Percentiles rank a stretch among this genome's conserved stretches.
Conservation (phyloP, 2,797 vertebrate genomes). For the Cetoscarus ocellatus region DNA sequence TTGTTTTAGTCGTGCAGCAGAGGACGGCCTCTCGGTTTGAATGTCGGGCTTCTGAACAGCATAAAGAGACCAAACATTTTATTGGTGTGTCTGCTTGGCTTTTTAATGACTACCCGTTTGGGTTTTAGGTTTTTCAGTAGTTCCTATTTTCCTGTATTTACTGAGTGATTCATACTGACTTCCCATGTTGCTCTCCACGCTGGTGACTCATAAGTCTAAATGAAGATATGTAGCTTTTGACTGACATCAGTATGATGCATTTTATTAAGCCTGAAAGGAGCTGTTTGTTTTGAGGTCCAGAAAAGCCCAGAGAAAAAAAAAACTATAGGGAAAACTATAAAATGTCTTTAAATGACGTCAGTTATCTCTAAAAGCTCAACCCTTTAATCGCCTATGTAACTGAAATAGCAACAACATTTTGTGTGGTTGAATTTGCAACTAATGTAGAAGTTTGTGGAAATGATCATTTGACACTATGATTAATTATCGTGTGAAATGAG, state of each 20-base stretch:
- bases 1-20: conserved; percentile 4
- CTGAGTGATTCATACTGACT: conserved; percentile 23
- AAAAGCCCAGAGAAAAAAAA: background rate
- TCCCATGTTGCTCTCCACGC: background rate
- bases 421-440: too few species aligned
- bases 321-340: background rate
- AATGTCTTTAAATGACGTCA: background rate
- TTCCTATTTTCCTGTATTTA: conserved; percentile 36
- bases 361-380: background rate
- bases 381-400: too few species aligned
- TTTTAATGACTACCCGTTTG: conserved; percentile 13
- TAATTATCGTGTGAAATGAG: too few species aligned
- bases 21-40: background rate
- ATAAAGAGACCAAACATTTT: background rate
- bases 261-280: background rate
- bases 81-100: background rate
- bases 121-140: conserved; percentile 1
- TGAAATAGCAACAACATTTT: too few species aligned
- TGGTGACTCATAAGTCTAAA: conserved; percentile 15
- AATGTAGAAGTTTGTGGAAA: too few species aligned
- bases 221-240: background rate
- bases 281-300: background rate
- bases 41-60: background rate
- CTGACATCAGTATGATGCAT: conserved; percentile 6
- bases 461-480: too few species aligned